A percentile compares a stretch with the other conserved stretches of the same genome.
phyloP scores from a whole-genome alignment of 2,797 vertebrate genomes.

The Onychomys arenicola region DNA sequence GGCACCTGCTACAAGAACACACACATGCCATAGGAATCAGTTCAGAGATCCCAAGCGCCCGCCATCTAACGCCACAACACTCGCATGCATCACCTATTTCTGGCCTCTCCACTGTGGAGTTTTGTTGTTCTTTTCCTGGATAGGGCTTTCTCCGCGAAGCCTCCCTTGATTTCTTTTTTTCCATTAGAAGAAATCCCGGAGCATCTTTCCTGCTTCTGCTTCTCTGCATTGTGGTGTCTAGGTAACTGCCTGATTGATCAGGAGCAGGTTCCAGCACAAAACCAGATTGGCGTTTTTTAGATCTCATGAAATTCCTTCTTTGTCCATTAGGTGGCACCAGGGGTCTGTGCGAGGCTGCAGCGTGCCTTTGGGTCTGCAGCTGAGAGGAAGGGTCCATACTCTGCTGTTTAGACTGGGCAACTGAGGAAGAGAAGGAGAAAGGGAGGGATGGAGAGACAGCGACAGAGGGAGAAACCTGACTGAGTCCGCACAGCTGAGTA shows the following conservation, averaged over 20 bases:
- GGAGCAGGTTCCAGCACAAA: not conserved
- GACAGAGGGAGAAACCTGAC: not conserved
- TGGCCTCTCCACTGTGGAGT: not conserved
- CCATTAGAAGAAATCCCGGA: not conserved
- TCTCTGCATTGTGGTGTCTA: not conserved
- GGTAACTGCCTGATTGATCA: not conserved
- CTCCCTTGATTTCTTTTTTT: constrained; percentile 23
- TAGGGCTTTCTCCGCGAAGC: constrained; percentile 33
- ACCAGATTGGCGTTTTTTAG: accelerated
- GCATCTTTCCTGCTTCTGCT: not conserved
- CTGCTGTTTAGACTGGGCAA: not conserved
- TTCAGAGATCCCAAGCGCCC: not conserved
- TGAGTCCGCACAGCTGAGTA: not conserved
- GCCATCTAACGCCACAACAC: too few species aligned
- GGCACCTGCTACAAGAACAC: not conserved
- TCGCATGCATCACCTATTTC: not conserved
- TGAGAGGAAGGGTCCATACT: not conserved
- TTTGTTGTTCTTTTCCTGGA: not conserved
- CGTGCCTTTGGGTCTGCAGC: not conserved
- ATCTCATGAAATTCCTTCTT: not conserved
- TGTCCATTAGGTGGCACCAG: constrained; percentile 69
- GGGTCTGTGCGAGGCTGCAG: not conserved
- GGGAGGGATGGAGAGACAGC: not conserved
- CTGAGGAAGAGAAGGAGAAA: not conserved
- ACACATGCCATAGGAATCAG: not conserved